These are phyloP conservation scores for Symphodus melops DNA, from an alignment of 2,113 vertebrate species.

Conservation along the genomic window DNA sequence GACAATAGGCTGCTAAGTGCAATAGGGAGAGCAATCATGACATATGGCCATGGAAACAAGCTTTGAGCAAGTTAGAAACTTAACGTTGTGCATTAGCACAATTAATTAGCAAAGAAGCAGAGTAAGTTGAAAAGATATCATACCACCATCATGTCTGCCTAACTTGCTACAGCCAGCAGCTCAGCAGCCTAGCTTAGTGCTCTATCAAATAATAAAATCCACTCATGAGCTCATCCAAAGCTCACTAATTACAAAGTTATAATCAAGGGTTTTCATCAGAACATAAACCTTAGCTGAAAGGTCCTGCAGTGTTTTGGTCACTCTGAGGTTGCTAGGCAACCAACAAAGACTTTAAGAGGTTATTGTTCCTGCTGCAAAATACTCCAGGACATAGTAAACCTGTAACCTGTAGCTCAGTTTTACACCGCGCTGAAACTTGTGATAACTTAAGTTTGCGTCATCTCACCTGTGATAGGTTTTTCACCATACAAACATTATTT, in stretches of 20 bases:
- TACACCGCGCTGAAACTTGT: neutral
- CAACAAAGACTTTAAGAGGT: neutral
- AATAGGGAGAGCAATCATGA: neutral
- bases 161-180: neutral
- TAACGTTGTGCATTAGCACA: too few relatives aligned
- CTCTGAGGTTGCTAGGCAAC: slow-evolving; percentile 1
- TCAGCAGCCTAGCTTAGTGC: neutral
- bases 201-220: neutral
- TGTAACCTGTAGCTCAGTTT: neutral
- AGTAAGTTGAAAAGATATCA: neutral
- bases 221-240: neutral
- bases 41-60: slow-evolving; percentile 25
- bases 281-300: neutral
- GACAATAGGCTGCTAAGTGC: neutral
- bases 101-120: slow-evolving; percentile 19
- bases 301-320: neutral
- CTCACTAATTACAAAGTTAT: neutral
- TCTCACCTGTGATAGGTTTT: too few relatives aligned
- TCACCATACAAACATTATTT: too few relatives aligned
- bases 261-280: neutral
- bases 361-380: neutral
- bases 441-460: too few relatives aligned
- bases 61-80: neutral
- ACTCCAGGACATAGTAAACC: neutral
- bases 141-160: neutral